A percentile compares a stretch with the other conserved stretches of the same genome.
Evolutionary conservation across 1,140 invertebrate genomes (phyloP).

Genomic region (Cheumatopsyche charites): DNA sequence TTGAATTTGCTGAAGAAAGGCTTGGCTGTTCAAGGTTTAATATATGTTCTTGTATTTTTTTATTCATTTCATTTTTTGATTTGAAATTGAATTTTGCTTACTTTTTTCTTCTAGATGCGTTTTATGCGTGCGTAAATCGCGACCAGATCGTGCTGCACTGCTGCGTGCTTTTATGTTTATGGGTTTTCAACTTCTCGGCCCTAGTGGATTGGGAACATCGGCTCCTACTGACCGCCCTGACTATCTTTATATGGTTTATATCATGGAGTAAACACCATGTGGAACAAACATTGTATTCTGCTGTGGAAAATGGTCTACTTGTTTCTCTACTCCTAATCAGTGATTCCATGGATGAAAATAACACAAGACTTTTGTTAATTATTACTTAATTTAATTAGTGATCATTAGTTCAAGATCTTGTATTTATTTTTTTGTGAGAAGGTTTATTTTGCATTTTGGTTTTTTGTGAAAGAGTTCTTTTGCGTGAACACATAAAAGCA

Average conservation of each 20-base stretch:
- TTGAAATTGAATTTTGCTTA: background rate
- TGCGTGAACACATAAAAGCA: background rate
- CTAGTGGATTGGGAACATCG: constrained; percentile 62
- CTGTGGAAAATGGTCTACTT: background rate
- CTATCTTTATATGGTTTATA: constrained; percentile 82
- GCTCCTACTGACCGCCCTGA: constrained; percentile 59
- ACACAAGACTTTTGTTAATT: no score
- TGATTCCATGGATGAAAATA: no score
- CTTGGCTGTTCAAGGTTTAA: constrained; percentile 71
- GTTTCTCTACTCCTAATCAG: no score
- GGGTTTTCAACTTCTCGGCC: constrained; percentile 86
- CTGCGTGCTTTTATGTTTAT: constrained; percentile 96
- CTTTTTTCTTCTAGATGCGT: constrained; percentile 58
- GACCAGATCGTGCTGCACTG: constrained; percentile 81
- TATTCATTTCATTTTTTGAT: background rate
- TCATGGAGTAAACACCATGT: constrained; percentile 69
- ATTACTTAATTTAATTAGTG: background rate
- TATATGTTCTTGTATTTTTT: background rate
- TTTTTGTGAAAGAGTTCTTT: no score
- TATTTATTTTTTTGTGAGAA: background rate
- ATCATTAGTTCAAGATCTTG: constrained; percentile 3
- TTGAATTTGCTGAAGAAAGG: constrained; percentile 95
- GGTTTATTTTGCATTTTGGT: no score
- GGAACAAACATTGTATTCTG: background rate
- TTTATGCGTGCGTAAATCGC: constrained; percentile 81